Percentiles rank a stretch among this genome's conserved stretches.
phyloP scores from a whole-genome alignment of 2,888 invertebrate species.

The Acheta domesticus region DNA sequence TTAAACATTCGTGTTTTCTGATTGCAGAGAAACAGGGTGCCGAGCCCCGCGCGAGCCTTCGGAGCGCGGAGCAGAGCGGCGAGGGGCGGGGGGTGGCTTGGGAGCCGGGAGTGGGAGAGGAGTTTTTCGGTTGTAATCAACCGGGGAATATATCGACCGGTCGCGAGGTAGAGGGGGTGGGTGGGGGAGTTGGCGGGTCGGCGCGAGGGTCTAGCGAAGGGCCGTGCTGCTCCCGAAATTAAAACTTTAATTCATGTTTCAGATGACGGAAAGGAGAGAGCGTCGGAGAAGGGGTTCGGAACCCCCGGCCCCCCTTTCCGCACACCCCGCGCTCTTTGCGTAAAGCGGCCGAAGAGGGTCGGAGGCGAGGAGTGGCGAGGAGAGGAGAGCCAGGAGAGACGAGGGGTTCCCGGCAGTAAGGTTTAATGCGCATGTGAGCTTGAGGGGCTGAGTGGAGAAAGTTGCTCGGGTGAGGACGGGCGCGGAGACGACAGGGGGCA shows the following conservation, averaged over 20 bases:
- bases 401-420: not conserved
- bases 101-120: not conserved
- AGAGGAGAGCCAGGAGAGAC: too few relatives aligned
- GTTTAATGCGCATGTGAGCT: conserved; percentile 8
- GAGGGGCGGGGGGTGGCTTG: not conserved
- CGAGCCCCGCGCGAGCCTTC: not conserved
- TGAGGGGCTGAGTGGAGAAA: not conserved
- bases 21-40: not conserved
- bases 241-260: conserved; percentile 51
- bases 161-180: conserved; percentile 22
- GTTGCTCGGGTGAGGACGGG: not conserved
- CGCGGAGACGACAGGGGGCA: not conserved
- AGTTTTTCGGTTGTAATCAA: conserved; percentile 2
- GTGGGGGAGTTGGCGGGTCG: conserved; percentile 12
- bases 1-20: conserved; percentile 18
- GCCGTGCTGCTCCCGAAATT: conserved; percentile 42
- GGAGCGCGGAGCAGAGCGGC: not conserved
- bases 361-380: not conserved
- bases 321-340: not conserved
- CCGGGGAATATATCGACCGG: conserved; percentile 2
- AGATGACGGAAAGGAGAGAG: conserved; percentile 39
- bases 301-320: not conserved
- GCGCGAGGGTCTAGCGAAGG: not conserved
- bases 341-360: not conserved
- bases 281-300: not conserved